These are phyloP conservation scores for Eulithis testata DNA, from an alignment of 2,888 invertebrate species.

Conservation along the genomic window DNA sequence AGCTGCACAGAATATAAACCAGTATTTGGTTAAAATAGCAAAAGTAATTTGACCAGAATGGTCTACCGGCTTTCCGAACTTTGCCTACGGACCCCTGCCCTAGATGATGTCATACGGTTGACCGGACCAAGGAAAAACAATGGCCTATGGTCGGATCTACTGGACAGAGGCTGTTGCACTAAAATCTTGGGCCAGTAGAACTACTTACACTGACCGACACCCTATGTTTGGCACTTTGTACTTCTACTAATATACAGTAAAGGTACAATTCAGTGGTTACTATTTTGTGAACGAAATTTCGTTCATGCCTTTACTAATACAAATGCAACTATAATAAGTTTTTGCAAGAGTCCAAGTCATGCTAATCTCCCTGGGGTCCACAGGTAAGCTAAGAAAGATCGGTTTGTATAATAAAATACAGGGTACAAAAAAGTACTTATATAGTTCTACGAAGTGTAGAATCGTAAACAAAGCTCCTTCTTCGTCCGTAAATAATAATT, in stretches of 20 bases:
- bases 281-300: background rate
- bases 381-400: slow-evolving; percentile 16
- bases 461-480: slow-evolving; percentile 13
- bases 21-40: slow-evolving; percentile 15
- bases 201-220: too few species aligned
- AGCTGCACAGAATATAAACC: slow-evolving; percentile 9
- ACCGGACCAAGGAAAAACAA: too few species aligned
- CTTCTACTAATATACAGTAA: too few species aligned
- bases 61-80: slow-evolving; percentile 13
- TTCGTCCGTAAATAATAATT: slow-evolving; percentile 20
- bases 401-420: slow-evolving; percentile 3
- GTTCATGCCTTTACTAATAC: background rate
- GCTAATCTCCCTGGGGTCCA: slow-evolving; percentile 11
- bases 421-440: slow-evolving; percentile 10
- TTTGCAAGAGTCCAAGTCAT: slow-evolving; percentile 1
- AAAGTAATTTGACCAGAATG: slow-evolving; percentile 19
- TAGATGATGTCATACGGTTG: background rate
- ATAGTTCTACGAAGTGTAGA: slow-evolving; percentile 16
- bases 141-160: too few species aligned
- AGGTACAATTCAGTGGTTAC: too few species aligned
- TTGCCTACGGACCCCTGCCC: slow-evolving; percentile 1
- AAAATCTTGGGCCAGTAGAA: too few species aligned
- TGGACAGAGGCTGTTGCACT: too few species aligned
- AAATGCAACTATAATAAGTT: background rate
- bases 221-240: too few species aligned